phyloP scores from a whole-genome alignment of 2,113 vertebrate genomes.

The Symphodus melops region DNA sequence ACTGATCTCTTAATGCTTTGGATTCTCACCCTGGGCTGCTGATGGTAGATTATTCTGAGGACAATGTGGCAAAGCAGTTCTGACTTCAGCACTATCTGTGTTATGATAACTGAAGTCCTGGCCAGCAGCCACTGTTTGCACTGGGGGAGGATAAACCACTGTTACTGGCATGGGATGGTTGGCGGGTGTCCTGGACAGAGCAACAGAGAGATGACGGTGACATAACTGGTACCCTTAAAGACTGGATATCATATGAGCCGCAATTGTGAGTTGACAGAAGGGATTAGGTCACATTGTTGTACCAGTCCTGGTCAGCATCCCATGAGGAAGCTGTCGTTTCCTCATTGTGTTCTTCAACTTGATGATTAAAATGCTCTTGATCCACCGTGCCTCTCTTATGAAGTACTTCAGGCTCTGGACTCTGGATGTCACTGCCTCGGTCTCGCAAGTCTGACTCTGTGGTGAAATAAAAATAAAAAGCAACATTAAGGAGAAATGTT shows the following conservation, averaged over 20 bases:
- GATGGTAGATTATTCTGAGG: slow-evolving; percentile 21
- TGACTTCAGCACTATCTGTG: slow-evolving; percentile 49
- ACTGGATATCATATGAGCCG: slow-evolving; percentile 1
- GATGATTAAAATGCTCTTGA: slow-evolving; percentile 13
- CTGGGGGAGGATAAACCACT: slow-evolving; percentile 15
- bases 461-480: not conserved
- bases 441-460: slow-evolving; percentile 43
- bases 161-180: slow-evolving; percentile 18
- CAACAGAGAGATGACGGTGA: slow-evolving; percentile 17
- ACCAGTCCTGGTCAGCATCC: slow-evolving; percentile 34
- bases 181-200: slow-evolving; percentile 41
- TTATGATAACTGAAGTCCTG: slow-evolving; percentile 61
- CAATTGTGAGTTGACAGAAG: not conserved
- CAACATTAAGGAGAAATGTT: not conserved
- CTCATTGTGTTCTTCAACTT: slow-evolving; percentile 1
- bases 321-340: slow-evolving; percentile 2
- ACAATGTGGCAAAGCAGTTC: slow-evolving; percentile 26
- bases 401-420: slow-evolving; percentile 54
- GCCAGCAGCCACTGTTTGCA: not conserved
- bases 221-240: slow-evolving; percentile 10
- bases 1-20: not conserved
- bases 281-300: not conserved
- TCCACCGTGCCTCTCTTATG: slow-evolving; percentile 42
- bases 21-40: slow-evolving; percentile 56
- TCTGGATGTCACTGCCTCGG: slow-evolving; percentile 19